phyloP scores from a whole-genome alignment of 2,888 invertebrate genomes.

The Noctua janthe region DNA sequence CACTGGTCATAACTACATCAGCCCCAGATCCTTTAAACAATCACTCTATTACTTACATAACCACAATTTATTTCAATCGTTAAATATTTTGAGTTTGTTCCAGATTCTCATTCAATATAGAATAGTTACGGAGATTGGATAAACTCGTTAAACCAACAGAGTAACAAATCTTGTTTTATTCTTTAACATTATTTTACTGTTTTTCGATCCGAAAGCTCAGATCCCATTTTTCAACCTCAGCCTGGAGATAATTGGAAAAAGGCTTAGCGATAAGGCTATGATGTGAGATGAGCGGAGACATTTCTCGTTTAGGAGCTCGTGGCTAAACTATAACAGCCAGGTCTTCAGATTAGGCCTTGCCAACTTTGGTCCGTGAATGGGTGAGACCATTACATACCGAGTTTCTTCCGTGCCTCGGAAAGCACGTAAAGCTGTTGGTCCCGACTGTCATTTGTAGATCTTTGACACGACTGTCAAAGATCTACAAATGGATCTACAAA shows the following conservation, averaged over 20 bases:
- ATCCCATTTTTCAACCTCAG: slow-evolving; percentile 54
- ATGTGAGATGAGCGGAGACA: slow-evolving; percentile 18
- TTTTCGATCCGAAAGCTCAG: slow-evolving; percentile 31
- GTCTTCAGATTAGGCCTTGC: too few species aligned
- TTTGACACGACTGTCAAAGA: too few species aligned
- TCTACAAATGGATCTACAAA: too few species aligned
- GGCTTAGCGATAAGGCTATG: slow-evolving; percentile 17
- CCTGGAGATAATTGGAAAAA: slow-evolving; percentile 61
- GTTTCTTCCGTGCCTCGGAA: too few species aligned
- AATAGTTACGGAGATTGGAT: slow-evolving; percentile 11
- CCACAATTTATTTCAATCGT: slow-evolving; percentile 2
- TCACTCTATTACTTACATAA: background rate
- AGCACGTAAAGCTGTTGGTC: too few species aligned
- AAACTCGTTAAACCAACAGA: slow-evolving; percentile 14
- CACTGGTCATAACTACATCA: background rate
- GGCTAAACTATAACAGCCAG: too few species aligned
- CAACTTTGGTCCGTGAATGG: too few species aligned
- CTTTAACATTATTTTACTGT: slow-evolving; percentile 37
- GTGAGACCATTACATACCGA: too few species aligned
- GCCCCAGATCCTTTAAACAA: background rate
- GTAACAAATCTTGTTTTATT: slow-evolving; percentile 34
- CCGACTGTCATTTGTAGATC: too few species aligned
- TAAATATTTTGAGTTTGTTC: background rate
- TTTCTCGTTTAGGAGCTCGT: slow-evolving; percentile 5
- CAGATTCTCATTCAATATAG: slow-evolving; percentile 11